Conservation (phyloP, 1,140 invertebrate genomes). For the Acarapis woodi region DNA sequence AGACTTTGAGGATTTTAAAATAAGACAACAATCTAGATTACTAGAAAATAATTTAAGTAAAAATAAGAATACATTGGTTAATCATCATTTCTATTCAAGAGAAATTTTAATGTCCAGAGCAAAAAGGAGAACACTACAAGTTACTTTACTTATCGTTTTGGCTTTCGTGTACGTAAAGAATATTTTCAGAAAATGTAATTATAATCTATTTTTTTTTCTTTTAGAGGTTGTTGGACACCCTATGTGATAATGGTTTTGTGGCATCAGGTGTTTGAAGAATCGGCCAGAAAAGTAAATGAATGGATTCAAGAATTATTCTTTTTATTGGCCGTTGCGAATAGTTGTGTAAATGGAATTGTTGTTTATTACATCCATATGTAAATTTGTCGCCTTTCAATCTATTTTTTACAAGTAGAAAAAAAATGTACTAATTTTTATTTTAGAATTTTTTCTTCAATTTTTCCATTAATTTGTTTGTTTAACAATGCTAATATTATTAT, state of each 20-base stretch:
- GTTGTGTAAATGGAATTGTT: conserved; percentile 46
- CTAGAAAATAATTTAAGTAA: no score
- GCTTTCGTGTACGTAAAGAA: conserved; percentile 15
- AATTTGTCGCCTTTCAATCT: no score
- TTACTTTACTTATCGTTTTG: conserved; percentile 52
- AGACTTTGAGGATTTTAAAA: not conserved
- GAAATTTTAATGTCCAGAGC: conserved; percentile 11
- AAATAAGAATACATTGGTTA: not conserved
- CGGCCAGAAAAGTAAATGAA: conserved; percentile 21
- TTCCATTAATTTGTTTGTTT: no score
- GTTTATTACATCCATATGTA: no score
- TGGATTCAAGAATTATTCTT: conserved; percentile 29
- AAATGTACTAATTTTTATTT: no score
- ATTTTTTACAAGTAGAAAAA: no score
- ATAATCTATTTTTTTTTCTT: no score
- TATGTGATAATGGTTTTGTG: conserved; percentile 39
- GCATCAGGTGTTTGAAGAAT: conserved; percentile 18
- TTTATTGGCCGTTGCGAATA: conserved; percentile 32
- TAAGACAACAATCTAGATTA: not conserved
- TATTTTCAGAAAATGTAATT: no score
- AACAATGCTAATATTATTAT: no score
- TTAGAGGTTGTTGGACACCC: conserved; percentile 53
- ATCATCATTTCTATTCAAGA: not conserved
- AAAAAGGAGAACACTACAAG: conserved; percentile 30
- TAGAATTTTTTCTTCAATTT: no score